phyloP scores from a whole-genome alignment of 2,797 vertebrate genomes.

The Allobates femoralis region DNA sequence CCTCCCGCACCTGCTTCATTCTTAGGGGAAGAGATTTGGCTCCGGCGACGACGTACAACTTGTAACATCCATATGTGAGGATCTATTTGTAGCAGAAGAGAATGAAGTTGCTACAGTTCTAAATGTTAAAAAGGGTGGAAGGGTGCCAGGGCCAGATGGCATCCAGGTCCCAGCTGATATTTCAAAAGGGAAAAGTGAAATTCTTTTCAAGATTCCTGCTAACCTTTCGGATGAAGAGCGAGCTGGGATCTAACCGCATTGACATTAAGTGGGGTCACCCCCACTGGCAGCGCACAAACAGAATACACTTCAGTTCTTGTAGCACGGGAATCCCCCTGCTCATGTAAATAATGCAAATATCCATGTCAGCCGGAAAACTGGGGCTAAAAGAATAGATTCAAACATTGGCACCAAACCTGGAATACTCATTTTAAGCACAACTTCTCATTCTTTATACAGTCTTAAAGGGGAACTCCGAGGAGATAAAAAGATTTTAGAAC shows the following conservation, averaged over 20 bases:
- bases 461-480: too few relatives aligned
- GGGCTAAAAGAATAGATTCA: constrained; percentile 49
- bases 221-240: constrained; percentile 50
- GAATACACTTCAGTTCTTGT: constrained; percentile 36
- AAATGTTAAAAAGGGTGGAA: constrained; percentile 59
- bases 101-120: constrained; percentile 57
- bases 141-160: constrained; percentile 60
- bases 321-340: constrained; percentile 36
- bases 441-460: background rate
- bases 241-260: constrained; percentile 43
- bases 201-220: constrained; percentile 49
- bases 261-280: constrained; percentile 46
- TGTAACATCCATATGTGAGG: constrained; percentile 57
- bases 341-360: constrained; percentile 55
- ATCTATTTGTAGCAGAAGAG: constrained; percentile 61
- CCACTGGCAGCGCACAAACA: constrained; percentile 46
- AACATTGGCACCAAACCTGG: constrained; percentile 31
- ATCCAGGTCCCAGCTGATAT: constrained; percentile 54
- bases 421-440: constrained; percentile 20
- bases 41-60: constrained; percentile 6
- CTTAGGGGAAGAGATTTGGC: constrained; percentile 45
- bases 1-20: constrained; percentile 31
- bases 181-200: constrained; percentile 62
- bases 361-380: constrained; percentile 13
- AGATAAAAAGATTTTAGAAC: background rate